Evolutionary conservation across 2,888 invertebrate species (phyloP).

Genomic region (Pegoplata infirma): DNA sequence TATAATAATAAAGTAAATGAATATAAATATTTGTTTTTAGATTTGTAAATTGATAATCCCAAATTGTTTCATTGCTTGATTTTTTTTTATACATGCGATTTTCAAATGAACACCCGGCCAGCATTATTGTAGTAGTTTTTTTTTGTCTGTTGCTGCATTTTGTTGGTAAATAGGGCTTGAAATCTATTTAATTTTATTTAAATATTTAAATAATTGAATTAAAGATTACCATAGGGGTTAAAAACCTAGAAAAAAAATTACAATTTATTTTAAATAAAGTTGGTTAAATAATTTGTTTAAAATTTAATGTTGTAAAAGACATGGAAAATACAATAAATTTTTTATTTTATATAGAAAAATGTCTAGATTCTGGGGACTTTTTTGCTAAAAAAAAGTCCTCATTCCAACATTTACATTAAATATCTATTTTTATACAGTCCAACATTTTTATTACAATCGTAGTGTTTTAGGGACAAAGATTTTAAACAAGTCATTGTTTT

Average conservation of each 20-base stretch:
- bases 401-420: too few species aligned
- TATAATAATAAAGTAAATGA: too few species aligned
- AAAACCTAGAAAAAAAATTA: neutral
- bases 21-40: neutral
- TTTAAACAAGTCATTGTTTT: too few species aligned
- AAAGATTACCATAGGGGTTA: neutral
- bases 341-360: too few species aligned
- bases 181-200: constrained; percentile 29
- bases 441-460: too few species aligned
- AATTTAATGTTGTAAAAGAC: too few species aligned
- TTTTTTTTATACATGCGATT: neutral
- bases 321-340: too few species aligned
- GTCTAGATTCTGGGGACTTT: too few species aligned
- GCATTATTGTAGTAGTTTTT: constrained; percentile 17
- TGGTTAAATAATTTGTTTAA: neutral
- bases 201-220: constrained; percentile 54
- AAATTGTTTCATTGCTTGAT: neutral
- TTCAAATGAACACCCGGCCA: constrained; percentile 1
- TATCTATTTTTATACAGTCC: too few species aligned
- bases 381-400: too few species aligned
- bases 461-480: too few species aligned
- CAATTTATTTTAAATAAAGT: neutral
- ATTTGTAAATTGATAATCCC: neutral
- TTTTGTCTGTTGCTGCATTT: constrained; percentile 13
- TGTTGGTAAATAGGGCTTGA: constrained; percentile 28